Evolutionary conservation across 2,797 vertebrate genomes (phyloP).

Genomic region (Galagoides demidoff): DNA sequence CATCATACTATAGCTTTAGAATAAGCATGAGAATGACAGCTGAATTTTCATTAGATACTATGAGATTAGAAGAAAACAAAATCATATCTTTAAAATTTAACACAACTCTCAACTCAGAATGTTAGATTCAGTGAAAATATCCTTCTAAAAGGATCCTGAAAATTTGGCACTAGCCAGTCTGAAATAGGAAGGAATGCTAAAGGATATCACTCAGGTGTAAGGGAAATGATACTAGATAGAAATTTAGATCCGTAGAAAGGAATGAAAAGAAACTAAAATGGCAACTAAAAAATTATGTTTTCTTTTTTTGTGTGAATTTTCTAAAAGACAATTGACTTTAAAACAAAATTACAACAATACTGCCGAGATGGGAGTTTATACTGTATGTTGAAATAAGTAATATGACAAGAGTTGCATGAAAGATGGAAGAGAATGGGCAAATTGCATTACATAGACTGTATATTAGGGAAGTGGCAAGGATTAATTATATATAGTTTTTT

Average conservation of each 20-base stretch:
- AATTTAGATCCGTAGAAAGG: neutral
- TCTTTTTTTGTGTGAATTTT: neutral
- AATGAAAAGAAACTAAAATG: neutral
- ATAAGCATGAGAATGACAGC: neutral
- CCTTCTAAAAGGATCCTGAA: neutral
- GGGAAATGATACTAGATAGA: constrained; percentile 3
- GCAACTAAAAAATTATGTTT: neutral
- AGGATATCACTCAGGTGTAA: neutral
- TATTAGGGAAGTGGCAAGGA: neutral
- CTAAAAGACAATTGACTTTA: neutral
- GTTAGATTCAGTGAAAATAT: neutral
- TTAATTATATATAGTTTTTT: neutral
- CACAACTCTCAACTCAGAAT: neutral
- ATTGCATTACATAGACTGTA: neutral
- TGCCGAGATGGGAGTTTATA: neutral
- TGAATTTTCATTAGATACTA: neutral
- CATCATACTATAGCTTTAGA: neutral
- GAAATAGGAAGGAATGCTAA: neutral
- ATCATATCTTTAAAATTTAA: neutral
- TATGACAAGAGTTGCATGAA: neutral
- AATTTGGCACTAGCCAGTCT: neutral
- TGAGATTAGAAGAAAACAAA: neutral
- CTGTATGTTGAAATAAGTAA: neutral
- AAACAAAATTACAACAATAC: neutral
- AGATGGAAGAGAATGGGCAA: neutral